These are phyloP conservation scores for Corythucha ciliata DNA, from an alignment of 2,888 invertebrate genomes.

Conservation along the genomic window DNA sequence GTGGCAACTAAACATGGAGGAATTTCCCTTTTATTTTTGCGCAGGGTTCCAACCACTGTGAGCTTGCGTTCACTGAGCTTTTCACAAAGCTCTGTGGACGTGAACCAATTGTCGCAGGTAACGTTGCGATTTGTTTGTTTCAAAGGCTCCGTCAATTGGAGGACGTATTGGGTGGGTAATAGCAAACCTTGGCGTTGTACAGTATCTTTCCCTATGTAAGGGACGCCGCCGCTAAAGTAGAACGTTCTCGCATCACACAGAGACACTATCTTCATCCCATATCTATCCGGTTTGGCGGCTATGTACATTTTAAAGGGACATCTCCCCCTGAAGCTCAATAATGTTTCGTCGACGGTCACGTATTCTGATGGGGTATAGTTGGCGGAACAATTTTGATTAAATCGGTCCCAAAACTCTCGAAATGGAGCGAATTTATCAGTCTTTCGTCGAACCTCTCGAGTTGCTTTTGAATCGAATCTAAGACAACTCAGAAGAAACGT, in stretches of 20 bases:
- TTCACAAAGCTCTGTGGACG: constrained; percentile 17
- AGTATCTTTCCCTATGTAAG: constrained; percentile 26
- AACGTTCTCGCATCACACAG: constrained; percentile 22
- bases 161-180: constrained; percentile 26
- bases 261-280: constrained; percentile 17
- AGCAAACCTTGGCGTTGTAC: constrained; percentile 10
- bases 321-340: constrained; percentile 19
- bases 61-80: constrained; percentile 28
- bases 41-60: constrained; percentile 30
- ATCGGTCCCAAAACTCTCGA: constrained; percentile 23
- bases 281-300: constrained; percentile 18
- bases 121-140: constrained; percentile 29
- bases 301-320: constrained; percentile 23
- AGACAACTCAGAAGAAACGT: background rate
- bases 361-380: constrained; percentile 20
- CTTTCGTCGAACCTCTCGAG: background rate
- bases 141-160: constrained; percentile 23
- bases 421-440: constrained; percentile 24
- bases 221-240: constrained; percentile 19
- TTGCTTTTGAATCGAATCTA: constrained; percentile 6
- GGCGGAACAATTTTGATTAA: constrained; percentile 14
- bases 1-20: constrained; percentile 30
- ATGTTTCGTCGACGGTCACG: constrained; percentile 21
- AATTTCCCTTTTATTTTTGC: constrained; percentile 36
- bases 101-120: constrained; percentile 31